A percentile compares a stretch with the other conserved stretches of the same genome.
phyloP scores from a whole-genome alignment of 2,797 vertebrate genomes.

The Carduelis carduelis region DNA sequence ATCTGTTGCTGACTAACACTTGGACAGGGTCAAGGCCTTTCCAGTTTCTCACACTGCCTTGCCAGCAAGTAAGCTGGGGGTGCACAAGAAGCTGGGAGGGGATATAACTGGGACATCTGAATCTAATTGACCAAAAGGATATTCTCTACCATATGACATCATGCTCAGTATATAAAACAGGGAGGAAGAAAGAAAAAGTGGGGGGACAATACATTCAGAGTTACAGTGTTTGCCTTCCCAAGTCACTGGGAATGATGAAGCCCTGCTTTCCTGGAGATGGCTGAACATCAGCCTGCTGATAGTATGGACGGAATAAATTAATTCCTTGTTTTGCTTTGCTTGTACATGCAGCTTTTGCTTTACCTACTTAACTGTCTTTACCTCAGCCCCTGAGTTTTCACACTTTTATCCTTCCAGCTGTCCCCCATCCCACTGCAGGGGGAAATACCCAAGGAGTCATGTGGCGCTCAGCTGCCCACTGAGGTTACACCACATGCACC shows the following conservation, averaged over 20 bases:
- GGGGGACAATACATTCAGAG: accelerated
- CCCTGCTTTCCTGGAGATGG: neutral
- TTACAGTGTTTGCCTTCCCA: neutral
- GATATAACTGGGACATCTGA: neutral
- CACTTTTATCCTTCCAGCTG: neutral
- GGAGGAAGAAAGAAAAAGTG: neutral
- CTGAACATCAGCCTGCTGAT: accelerated
- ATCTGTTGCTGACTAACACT: neutral
- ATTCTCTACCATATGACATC: neutral
- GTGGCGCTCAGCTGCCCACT: neutral
- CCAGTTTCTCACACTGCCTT: neutral
- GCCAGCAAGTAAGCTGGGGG: accelerated
- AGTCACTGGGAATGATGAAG: neutral
- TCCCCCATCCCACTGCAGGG: neutral
- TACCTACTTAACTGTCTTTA: neutral
- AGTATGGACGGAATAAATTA: accelerated
- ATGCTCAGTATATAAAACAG: neutral
- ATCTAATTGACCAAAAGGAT: neutral
- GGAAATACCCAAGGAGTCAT: neutral
- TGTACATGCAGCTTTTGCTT: neutral
- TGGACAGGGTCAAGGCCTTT: neutral
- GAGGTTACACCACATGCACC: neutral
- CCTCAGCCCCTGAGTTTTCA: accelerated
- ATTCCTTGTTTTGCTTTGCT: neutral
- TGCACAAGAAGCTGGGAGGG: neutral